Conservation (phyloP, 2,113 vertebrate species). For the Aphyosemion australe region DNA sequence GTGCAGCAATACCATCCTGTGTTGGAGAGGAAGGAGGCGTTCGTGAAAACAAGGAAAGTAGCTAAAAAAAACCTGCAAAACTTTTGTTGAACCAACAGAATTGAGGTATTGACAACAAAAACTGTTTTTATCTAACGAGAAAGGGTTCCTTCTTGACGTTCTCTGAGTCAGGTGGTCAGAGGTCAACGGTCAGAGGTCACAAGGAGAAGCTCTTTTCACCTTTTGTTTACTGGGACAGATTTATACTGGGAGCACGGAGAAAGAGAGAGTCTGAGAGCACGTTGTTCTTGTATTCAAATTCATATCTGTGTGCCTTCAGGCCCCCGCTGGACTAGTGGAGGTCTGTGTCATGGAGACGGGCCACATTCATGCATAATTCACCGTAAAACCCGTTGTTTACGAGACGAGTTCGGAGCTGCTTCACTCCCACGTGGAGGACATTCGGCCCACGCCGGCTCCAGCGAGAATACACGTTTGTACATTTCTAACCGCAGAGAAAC, state of each 20-base stretch:
- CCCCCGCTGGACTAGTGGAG: constrained; percentile 12
- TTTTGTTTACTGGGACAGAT: constrained; percentile 50
- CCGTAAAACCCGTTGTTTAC: constrained; percentile 41
- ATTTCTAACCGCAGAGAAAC: background rate
- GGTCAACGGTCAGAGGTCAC: constrained; percentile 43
- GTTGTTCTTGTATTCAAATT: constrained; percentile 26
- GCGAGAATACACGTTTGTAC: background rate
- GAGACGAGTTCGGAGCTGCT: constrained; percentile 29
- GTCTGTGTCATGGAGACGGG: constrained; percentile 24
- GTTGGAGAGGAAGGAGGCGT: no score
- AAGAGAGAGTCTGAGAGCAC: accelerated
- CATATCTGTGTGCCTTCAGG: constrained; percentile 11
- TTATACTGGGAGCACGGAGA: constrained; percentile 43
- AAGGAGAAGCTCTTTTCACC: constrained; percentile 12
- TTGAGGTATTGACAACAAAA: no score
- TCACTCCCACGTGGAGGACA: constrained; percentile 46
- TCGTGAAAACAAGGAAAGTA: no score
- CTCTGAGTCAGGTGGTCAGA: constrained; percentile 29
- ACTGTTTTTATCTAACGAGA: background rate
- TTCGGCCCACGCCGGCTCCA: constrained; percentile 23
- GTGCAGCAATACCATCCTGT: background rate
- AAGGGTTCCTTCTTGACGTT: background rate
- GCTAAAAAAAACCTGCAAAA: no score
- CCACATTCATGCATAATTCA: constrained; percentile 52
- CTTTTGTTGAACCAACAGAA: no score